These are phyloP conservation scores for Anhinga rufa DNA, from an alignment of 2,113 vertebrate genomes.

Conservation along the genomic window DNA sequence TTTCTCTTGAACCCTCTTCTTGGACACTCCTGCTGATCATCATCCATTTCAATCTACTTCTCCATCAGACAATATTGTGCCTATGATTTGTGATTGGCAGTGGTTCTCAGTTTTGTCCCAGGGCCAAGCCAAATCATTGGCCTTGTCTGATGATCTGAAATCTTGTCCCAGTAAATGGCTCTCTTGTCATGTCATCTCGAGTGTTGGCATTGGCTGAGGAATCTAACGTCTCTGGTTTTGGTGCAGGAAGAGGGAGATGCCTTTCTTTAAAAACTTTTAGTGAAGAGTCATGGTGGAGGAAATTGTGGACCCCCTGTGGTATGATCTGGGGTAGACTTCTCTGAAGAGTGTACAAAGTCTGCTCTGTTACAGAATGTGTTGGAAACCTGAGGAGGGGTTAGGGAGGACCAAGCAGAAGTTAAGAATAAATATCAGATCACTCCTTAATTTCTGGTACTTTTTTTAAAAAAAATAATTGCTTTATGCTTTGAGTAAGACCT, in stretches of 20 bases:
- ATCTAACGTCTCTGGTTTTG: not conserved
- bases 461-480: too few relatives aligned
- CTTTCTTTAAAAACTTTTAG: not conserved
- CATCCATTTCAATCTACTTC: not conserved
- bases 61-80: not conserved
- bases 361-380: not conserved
- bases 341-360: not conserved
- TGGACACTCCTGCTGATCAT: not conserved
- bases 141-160: not conserved
- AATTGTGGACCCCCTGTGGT: not conserved
- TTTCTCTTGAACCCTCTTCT: not conserved
- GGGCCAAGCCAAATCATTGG: not conserved
- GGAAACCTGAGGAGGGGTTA: not conserved
- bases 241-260: not conserved
- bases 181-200: not conserved
- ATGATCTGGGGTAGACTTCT: not conserved
- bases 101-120: not conserved
- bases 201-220: not conserved
- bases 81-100: not conserved
- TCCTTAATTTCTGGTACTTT: not conserved
- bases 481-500: not conserved
- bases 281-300: not conserved
- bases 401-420: not conserved
- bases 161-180: not conserved
- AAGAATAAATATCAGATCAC: not conserved